Evolutionary conservation across 2,888 invertebrate species (phyloP).

Genomic region (Volucella zonaria): DNA sequence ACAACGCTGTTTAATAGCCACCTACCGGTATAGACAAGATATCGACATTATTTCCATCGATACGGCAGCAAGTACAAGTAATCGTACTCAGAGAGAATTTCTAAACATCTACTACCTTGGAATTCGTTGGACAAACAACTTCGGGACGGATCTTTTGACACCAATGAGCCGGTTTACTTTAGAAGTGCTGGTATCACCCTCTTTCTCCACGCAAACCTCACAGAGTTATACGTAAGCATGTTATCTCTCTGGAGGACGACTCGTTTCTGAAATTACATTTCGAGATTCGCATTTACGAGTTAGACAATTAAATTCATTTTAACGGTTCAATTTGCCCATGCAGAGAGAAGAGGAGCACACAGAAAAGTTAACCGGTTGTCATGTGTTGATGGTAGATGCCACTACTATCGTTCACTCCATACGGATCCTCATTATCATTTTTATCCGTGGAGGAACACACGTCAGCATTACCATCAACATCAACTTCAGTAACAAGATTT

Average conservation of each 20-base stretch:
- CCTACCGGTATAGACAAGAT: constrained; percentile 10
- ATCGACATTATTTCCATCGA: constrained; percentile 7
- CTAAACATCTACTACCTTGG: not conserved
- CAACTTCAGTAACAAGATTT: not conserved
- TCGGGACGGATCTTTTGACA: not conserved
- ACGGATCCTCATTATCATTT: constrained; percentile 13
- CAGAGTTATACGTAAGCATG: not conserved
- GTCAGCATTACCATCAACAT: constrained; percentile 32
- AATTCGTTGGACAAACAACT: constrained; percentile 5
- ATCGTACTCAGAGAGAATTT: too few relatives aligned
- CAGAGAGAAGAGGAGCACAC: constrained; percentile 36
- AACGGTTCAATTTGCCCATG: constrained; percentile 48
- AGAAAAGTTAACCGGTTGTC: constrained; percentile 64
- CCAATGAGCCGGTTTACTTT: not conserved
- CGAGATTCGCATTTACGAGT: constrained; percentile 34
- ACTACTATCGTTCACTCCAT: constrained; percentile 33
- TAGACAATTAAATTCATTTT: constrained; percentile 66
- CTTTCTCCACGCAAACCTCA: too few relatives aligned
- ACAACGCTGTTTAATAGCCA: constrained; percentile 11
- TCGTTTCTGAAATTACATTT: constrained; percentile 39
- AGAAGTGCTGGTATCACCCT: too few relatives aligned
- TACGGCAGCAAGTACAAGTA: not conserved
- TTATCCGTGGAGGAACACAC: constrained; percentile 18
- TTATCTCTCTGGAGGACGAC: constrained; percentile 1
- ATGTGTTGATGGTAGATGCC: constrained; percentile 54